Conservation (phyloP, 2,888 invertebrate species). For the Meandrusa payeni region DNA sequence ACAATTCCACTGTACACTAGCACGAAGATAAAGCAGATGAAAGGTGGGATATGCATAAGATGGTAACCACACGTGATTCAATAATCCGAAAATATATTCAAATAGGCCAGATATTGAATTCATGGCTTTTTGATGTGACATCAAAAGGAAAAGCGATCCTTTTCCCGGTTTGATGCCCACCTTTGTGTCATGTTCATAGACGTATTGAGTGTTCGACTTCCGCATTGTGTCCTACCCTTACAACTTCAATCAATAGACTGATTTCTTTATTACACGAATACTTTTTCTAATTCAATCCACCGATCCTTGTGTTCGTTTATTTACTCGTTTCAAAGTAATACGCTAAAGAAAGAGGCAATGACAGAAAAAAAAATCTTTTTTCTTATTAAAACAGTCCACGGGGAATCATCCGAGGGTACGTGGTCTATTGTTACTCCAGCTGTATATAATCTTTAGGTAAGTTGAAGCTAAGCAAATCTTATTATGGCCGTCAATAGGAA, state of each 20-base stretch:
- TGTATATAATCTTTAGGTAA: conserved; percentile 62
- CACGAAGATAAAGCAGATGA: no score
- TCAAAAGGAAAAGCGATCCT: conserved; percentile 72
- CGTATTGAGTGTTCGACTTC: conserved; percentile 54
- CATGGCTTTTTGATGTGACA: conserved; percentile 60
- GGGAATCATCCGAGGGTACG: conserved; percentile 53
- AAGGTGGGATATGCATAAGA: conserved; percentile 18
- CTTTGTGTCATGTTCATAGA: conserved; percentile 52
- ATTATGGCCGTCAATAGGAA: conserved; percentile 67
- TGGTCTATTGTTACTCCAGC: conserved; percentile 66
- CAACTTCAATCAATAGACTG: conserved; percentile 67
- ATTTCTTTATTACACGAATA: conserved; percentile 71
- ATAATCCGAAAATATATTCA: conserved; percentile 25
- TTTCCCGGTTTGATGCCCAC: conserved; percentile 70
- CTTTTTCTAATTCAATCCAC: conserved; percentile 73
- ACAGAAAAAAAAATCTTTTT: conserved; percentile 49
- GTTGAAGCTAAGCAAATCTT: conserved; percentile 67
- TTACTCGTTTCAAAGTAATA: conserved; percentile 74
- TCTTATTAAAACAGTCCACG: conserved; percentile 76
- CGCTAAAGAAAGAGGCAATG: conserved; percentile 53
- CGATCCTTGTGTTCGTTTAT: conserved; percentile 69
- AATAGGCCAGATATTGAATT: conserved; percentile 28
- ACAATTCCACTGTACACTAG: no score
- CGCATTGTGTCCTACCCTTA: conserved; percentile 63
- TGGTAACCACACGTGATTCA: conserved; percentile 22